Evolutionary conservation across 2,888 invertebrate genomes (phyloP), one percentile per base, ranked within the genome.

Genomic region (Agriopis marginaria): DNA sequence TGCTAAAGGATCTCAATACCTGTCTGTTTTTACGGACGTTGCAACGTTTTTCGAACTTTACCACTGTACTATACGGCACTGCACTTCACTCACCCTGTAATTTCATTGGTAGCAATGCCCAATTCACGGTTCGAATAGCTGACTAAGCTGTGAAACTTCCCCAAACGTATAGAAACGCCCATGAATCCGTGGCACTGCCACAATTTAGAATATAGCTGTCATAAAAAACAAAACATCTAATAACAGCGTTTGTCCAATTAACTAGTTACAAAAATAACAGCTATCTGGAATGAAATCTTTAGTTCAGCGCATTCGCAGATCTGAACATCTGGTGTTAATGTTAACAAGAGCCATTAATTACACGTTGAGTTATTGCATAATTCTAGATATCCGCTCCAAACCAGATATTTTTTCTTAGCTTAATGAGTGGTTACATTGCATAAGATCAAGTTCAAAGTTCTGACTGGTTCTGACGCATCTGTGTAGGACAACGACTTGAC

Each of bases 371-470:
- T 39, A 64, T 66, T 62, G 55, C 11, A 42, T 61, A 32, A 62
- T 60, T 54, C 50, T 55, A 39, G 53, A 53, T 70, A 69, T 66
- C 70, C 58, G 62, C 47, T 69, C 56, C 3, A 53, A 58, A 63
- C 65, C 8, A 44, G 70, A 63, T 70, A 56, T 65, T 63, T 49
- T 58, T 63, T 23, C 51, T 71, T 68, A 14, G 58, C 51, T 58
- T 74, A 74, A 71, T 70, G 71, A 74, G 68, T 66, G 56, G 71
- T 78, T 77, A 67, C 72, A 49, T 79, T 75, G 70, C 17, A 42
- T 80, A 84, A 56, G 91, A 92, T 92, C 92, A 47, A 12, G 47
- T 47, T 47, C 47, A 47, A 12, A 47, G 47, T 47, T 47, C 42
- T 54, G n/a, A 39, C 40, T 32, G 32, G 45, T 92, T 14, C 53